Percentiles rank a stretch among this genome's conserved stretches.
phyloP scores from a whole-genome alignment of 1,140 invertebrate genomes.

The Dreissena rostriformis region DNA sequence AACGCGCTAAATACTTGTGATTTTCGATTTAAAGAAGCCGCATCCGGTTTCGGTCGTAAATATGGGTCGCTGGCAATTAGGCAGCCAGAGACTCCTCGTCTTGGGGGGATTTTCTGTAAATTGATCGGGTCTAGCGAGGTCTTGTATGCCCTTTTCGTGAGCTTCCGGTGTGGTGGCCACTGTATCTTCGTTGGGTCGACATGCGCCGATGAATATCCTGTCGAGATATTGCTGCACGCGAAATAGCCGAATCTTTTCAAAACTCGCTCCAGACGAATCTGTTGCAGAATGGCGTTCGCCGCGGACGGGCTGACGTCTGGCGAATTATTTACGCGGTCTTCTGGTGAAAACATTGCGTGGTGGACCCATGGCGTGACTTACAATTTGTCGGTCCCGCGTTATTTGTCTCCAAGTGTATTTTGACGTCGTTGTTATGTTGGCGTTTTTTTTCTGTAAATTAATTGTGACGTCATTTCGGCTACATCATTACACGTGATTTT shows the following conservation, averaged over 20 bases:
- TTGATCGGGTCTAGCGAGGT: not conserved
- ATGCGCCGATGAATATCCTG: not conserved
- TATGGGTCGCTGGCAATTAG: not conserved
- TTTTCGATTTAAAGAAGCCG: no score
- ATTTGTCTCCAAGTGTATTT: no score
- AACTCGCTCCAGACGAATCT: constrained; percentile 35
- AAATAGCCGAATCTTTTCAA: constrained; percentile 39
- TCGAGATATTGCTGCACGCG: not conserved
- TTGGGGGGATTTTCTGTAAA: no score
- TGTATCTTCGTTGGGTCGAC: no score
- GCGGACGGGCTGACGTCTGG: constrained; percentile 37
- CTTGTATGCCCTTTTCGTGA: not conserved
- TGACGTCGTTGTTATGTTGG: no score
- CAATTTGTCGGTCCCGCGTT: no score
- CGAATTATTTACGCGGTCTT: constrained; percentile 33
- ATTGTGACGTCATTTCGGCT: no score
- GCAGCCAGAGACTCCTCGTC: not conserved
- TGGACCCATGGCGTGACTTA: no score
- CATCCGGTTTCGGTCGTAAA: no score
- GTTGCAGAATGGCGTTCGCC: constrained; percentile 19
- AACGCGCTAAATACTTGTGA: constrained; percentile 25
- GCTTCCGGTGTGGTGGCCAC: no score
- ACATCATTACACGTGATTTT: no score
- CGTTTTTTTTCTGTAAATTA: no score
- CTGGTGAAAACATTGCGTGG: constrained; percentile 33